Evolutionary conservation across 2,797 vertebrate species (phyloP).

Genomic region (Muscicapa striata): DNA sequence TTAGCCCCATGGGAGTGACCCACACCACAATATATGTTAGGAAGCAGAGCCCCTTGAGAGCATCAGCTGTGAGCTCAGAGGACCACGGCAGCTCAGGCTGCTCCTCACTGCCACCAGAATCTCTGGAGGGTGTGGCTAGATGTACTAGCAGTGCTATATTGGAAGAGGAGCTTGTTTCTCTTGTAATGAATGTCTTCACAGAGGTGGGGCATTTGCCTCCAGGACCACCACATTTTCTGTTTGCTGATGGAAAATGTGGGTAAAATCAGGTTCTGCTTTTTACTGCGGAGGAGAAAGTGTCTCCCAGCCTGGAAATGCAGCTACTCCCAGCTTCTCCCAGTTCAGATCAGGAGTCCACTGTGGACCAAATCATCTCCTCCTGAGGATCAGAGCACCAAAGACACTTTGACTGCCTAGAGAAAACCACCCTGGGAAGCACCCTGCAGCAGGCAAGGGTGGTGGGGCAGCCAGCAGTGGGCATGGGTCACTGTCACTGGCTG

Average conservation of each 20-base stretch:
- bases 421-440: background rate
- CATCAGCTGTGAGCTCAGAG: background rate
- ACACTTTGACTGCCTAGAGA: fast-evolving
- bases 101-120: background rate
- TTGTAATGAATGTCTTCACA: background rate
- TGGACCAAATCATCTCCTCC: background rate
- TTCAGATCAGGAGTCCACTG: fast-evolving
- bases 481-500: background rate
- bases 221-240: background rate
- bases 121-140: background rate
- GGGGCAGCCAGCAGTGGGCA: background rate
- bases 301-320: background rate
- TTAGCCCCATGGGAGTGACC: background rate
- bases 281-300: background rate
- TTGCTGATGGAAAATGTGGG: background rate
- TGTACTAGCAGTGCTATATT: background rate
- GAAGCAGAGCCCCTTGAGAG: background rate
- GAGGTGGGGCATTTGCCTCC: fast-evolving
- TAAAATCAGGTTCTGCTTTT: background rate
- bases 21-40: background rate
- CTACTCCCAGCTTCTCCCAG: background rate
- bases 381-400: background rate
- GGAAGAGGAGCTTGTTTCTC: background rate
- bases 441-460: background rate
- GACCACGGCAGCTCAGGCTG: background rate